Percentiles rank a stretch among this genome's conserved stretches.
These are phyloP conservation scores for Oegoconia quadripuncta DNA, from an alignment of 2,888 invertebrate species.

Conservation along the genomic window DNA sequence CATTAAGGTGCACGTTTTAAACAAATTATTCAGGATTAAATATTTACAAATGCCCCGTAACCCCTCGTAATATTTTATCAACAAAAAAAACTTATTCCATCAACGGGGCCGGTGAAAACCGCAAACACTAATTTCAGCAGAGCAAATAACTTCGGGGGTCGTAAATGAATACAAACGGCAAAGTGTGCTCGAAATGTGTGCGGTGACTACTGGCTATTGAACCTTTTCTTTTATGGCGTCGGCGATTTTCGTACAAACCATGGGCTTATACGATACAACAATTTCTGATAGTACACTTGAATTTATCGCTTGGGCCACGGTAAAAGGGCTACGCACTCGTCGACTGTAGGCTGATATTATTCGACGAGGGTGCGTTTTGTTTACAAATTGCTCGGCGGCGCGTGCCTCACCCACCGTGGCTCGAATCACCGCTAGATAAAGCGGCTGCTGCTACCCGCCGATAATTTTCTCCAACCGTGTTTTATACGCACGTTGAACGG, in stretches of 20 bases:
- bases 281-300: constrained; percentile 56
- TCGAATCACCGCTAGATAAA: constrained; percentile 53
- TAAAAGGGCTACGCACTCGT: constrained; percentile 51
- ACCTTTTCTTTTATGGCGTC: constrained; percentile 28
- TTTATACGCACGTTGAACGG: constrained; percentile 52
- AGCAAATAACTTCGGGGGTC: constrained; percentile 10
- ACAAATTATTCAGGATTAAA: too few species aligned
- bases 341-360: constrained; percentile 51
- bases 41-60: too few species aligned
- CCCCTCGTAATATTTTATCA: too few species aligned
- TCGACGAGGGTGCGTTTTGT: constrained; percentile 68
- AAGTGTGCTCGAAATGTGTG: neutral
- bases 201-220: constrained; percentile 1
- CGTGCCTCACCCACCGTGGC: constrained; percentile 49
- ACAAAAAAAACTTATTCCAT: too few species aligned
- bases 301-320: constrained; percentile 55
- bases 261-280: constrained; percentile 36
- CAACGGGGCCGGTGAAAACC: constrained; percentile 4
- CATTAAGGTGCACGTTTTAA: too few species aligned
- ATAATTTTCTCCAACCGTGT: constrained; percentile 63
- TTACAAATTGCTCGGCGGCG: constrained; percentile 69
- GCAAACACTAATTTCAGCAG: neutral
- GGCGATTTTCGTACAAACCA: constrained; percentile 25
- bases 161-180: constrained; percentile 14
- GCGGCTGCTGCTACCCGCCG: constrained; percentile 46